These are phyloP conservation scores for Anastrepha obliqua DNA, from an alignment of 1,140 invertebrate species.

Conservation along the genomic window DNA sequence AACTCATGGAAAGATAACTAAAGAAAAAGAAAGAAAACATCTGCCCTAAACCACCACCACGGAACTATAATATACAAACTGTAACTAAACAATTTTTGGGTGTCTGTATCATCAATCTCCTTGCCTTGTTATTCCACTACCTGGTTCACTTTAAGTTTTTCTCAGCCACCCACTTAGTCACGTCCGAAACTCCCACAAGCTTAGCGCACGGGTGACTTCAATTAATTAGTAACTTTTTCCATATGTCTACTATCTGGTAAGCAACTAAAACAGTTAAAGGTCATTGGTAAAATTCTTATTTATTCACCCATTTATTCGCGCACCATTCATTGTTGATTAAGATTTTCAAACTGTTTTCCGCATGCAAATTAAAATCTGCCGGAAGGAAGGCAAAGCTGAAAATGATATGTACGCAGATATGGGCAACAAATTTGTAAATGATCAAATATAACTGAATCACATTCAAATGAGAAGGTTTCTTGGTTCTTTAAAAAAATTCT, in stretches of 20 bases:
- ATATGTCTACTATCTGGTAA: background rate
- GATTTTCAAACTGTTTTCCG: slow-evolving; percentile 23
- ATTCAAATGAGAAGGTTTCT: background rate
- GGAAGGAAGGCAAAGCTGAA: slow-evolving; percentile 7
- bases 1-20: background rate
- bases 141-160: background rate
- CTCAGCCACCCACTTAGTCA: background rate
- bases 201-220: background rate
- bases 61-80: background rate
- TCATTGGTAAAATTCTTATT: slow-evolving; percentile 16
- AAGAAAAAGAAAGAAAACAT: background rate
- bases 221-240: background rate
- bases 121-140: background rate
- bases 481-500: too few relatives aligned
- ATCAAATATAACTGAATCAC: background rate
- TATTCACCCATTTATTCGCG: background rate
- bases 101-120: background rate
- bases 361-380: slow-evolving; percentile 31
- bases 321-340: background rate
- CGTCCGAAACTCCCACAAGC: background rate
- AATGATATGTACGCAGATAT: background rate
- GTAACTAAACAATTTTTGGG: background rate
- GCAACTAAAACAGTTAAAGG: slow-evolving; percentile 26
- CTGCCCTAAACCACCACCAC: background rate
- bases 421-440: background rate